phyloP scores from a whole-genome alignment of 2,888 invertebrate genomes.

The Pardosa pseudoannulata region DNA sequence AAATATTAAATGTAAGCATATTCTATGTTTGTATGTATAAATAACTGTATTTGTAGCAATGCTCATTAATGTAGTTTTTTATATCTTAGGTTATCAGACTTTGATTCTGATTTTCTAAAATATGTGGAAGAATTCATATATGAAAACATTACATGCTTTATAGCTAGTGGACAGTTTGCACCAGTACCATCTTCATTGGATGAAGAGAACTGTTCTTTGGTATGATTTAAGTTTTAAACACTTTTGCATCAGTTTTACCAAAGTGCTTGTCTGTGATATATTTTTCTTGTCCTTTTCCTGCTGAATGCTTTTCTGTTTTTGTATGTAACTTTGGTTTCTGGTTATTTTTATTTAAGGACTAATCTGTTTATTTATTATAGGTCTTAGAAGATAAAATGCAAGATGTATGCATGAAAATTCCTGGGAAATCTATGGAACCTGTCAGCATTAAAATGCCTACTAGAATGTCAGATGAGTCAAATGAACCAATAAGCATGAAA shows the following conservation, averaged over 20 bases:
- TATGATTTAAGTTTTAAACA: background rate
- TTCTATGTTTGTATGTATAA: no score
- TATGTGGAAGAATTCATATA: slow-evolving; percentile 40
- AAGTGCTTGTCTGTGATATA: background rate
- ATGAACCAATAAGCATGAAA: slow-evolving; percentile 8
- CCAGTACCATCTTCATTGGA: slow-evolving; percentile 9
- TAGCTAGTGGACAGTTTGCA: slow-evolving; percentile 37
- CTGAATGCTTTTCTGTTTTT: background rate
- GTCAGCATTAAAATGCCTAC: slow-evolving; percentile 14
- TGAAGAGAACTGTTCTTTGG: slow-evolving; percentile 26
- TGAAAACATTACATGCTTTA: slow-evolving; percentile 35
- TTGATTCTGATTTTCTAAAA: slow-evolving; percentile 50
- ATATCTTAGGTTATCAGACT: slow-evolving; percentile 34
- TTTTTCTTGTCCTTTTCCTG: no score
- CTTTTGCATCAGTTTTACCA: background rate
- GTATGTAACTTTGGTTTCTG: background rate
- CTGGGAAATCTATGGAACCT: slow-evolving; percentile 20
- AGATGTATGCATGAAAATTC: slow-evolving; percentile 31
- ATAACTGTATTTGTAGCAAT: background rate
- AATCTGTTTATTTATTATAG: background rate
- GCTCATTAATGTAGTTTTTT: background rate
- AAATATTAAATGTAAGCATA: no score
- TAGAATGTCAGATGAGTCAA: slow-evolving; percentile 21
- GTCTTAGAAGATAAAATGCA: slow-evolving; percentile 17
- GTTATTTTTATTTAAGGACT: background rate